Conservation (phyloP, 2,888 invertebrate genomes). For the Mesoligia furuncula region DNA sequence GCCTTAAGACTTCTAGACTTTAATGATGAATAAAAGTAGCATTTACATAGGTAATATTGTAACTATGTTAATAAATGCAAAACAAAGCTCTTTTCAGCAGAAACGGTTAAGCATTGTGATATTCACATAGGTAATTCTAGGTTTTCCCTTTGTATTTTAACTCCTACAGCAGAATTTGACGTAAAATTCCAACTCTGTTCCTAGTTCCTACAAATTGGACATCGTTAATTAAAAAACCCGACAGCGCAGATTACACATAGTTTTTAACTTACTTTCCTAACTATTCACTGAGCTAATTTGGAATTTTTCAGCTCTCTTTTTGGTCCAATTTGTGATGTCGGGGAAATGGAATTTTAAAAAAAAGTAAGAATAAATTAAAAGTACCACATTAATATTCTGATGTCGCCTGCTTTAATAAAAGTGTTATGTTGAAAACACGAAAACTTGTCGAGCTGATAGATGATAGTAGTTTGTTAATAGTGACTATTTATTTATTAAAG, state of each 20-base stretch:
- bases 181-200: slow-evolving; percentile 2
- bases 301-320: slow-evolving; percentile 24
- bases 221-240: slow-evolving; percentile 33
- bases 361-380: background rate
- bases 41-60: background rate
- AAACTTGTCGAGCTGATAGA: background rate
- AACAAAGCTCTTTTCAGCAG: background rate
- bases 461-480: background rate
- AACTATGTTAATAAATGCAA: background rate
- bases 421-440: background rate
- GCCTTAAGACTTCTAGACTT: background rate
- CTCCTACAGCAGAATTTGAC: background rate
- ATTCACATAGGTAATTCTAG: background rate
- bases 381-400: background rate
- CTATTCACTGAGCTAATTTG: slow-evolving; percentile 39
- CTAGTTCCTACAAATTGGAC: slow-evolving; percentile 14
- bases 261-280: slow-evolving; percentile 33
- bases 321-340: slow-evolving; percentile 5
- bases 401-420: background rate
- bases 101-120: background rate
- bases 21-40: background rate
- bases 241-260: slow-evolving; percentile 28
- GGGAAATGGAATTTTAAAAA: background rate
- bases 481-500: background rate
- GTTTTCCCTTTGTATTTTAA: background rate